These are phyloP conservation scores for Columba janthina DNA, from an alignment of 2,113 vertebrate genomes.

Conservation along the genomic window DNA sequence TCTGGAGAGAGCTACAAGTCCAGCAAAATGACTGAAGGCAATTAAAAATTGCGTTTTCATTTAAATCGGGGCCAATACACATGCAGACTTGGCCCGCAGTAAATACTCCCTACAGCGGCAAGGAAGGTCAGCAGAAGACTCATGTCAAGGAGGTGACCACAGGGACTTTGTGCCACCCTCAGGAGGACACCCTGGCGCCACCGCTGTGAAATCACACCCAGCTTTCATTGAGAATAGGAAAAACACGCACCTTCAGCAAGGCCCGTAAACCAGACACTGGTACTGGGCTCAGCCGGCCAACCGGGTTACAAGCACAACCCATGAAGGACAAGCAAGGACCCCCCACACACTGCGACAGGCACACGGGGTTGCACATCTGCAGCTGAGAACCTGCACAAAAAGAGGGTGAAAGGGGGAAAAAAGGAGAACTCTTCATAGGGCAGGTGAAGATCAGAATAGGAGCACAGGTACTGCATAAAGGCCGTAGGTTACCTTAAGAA, in stretches of 20 bases:
- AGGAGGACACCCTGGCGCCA: background rate
- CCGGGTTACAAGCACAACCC: background rate
- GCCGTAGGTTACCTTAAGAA: background rate
- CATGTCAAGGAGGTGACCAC: too few species aligned
- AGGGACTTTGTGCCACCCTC: fast-evolving
- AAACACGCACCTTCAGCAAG: background rate
- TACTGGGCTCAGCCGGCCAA: background rate
- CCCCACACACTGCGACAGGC: fast-evolving
- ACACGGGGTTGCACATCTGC: fast-evolving
- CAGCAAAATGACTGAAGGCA: background rate
- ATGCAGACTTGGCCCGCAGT: background rate
- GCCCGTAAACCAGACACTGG: background rate
- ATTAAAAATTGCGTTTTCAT: background rate
- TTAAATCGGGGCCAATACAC: background rate
- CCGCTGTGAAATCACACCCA: background rate
- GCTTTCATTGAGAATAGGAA: background rate
- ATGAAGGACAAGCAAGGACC: too few species aligned
- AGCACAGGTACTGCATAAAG: background rate
- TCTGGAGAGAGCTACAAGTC: background rate
- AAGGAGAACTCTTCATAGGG: background rate
- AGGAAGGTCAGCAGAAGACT: background rate
- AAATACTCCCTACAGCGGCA: background rate
- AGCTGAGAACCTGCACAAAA: background rate
- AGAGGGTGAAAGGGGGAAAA: background rate
- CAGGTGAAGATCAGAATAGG: background rate